These are phyloP conservation scores for Escarpia spicata DNA, from an alignment of 2,888 invertebrate genomes.

Conservation along the genomic window DNA sequence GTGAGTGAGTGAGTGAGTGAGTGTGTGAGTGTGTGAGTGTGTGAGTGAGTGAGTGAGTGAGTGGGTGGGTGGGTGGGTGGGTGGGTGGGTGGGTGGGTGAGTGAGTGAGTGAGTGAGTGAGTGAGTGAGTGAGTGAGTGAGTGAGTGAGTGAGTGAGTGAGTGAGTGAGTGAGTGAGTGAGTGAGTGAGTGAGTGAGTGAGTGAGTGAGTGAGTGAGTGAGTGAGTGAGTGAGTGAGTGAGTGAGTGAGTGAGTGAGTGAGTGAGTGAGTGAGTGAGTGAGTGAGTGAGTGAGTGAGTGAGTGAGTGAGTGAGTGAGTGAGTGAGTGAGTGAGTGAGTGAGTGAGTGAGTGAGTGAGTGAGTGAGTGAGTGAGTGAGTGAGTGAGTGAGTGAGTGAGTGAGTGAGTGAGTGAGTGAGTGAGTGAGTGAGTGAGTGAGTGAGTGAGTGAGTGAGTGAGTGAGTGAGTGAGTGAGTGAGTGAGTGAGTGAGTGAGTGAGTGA, in stretches of 20 bases:
- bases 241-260: constrained; percentile 25
- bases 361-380: neutral
- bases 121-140: constrained; percentile 35
- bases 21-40: neutral
- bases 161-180: neutral
- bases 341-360: neutral
- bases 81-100: too few relatives aligned
- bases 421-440: neutral
- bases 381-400: neutral
- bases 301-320: neutral
- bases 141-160: constrained; percentile 19
- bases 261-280: neutral
- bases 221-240: constrained; percentile 38
- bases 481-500: neutral
- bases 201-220: constrained; percentile 35
- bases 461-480: neutral
- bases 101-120: constrained; percentile 37
- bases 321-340: neutral
- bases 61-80: too few relatives aligned
- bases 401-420: neutral
- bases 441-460: neutral
- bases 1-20: neutral
- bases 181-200: neutral
- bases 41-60: too few relatives aligned
- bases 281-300: neutral